Evolutionary conservation across 2,888 invertebrate genomes (phyloP).

Genomic region (Germaria angustata): DNA sequence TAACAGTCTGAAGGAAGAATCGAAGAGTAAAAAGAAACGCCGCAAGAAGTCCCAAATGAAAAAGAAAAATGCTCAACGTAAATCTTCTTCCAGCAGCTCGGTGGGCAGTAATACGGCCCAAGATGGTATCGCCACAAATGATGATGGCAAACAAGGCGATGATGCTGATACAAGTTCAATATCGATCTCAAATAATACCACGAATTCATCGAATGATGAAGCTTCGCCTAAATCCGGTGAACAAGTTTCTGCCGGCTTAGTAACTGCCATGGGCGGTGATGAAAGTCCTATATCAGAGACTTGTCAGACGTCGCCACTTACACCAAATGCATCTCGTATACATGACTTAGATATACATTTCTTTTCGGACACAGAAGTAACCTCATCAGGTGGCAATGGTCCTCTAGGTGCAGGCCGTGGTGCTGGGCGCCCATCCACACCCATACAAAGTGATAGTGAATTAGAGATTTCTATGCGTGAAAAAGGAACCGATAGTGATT

Average conservation of each 20-base stretch:
- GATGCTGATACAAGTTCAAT: conserved; percentile 73
- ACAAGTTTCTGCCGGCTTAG: conserved; percentile 70
- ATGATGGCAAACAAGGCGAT: conserved; percentile 70
- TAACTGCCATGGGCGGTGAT: conserved; percentile 72
- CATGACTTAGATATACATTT: conserved; percentile 89
- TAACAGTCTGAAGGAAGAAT: conserved; percentile 72
- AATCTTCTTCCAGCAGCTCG: conserved; percentile 82
- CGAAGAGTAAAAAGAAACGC: conserved; percentile 87
- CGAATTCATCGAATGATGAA: conserved; percentile 75
- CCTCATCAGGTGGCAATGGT: conserved; percentile 85
- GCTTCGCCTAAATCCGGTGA: conserved; percentile 75
- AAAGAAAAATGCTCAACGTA: conserved; percentile 88
- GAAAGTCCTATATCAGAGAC: conserved; percentile 72
- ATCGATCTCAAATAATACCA: conserved; percentile 74
- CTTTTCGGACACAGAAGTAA: conserved; percentile 95
- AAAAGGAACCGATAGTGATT: conserved; percentile 76
- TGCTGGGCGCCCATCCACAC: conserved; percentile 88
- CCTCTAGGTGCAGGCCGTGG: conserved; percentile 81
- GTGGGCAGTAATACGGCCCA: conserved; percentile 74
- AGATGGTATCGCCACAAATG: conserved; percentile 66
- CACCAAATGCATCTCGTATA: conserved; percentile 76
- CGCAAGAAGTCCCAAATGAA: conserved; percentile 89
- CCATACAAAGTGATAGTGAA: conserved; percentile 96
- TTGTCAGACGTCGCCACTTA: conserved; percentile 73
- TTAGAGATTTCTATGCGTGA: conserved; percentile 85